Evolutionary conservation across 1,140 invertebrate species (phyloP).

Genomic region (Heliconius congener): DNA sequence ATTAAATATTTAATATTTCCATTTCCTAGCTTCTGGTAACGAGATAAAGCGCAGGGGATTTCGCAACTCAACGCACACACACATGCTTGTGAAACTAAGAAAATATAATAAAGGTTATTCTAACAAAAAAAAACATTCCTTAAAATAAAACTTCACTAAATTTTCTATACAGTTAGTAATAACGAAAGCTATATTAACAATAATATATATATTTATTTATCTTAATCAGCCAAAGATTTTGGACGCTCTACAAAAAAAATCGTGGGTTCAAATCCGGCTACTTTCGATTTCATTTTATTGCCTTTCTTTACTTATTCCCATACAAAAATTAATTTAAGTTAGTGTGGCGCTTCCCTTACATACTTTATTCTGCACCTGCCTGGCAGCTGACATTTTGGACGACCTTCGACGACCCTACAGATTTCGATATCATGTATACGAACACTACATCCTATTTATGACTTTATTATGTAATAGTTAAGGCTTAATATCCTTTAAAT

Average conservation of each 20-base stretch:
- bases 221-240: too few species aligned
- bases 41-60: too few species aligned
- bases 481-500: neutral
- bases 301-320: neutral
- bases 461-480: neutral
- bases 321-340: neutral
- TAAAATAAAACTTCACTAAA: too few species aligned
- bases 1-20: too few species aligned
- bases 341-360: conserved; percentile 23
- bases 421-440: conserved; percentile 16
- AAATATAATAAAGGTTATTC: too few species aligned
- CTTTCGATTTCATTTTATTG: neutral
- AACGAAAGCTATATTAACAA: too few species aligned
- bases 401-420: conserved; percentile 40
- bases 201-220: too few species aligned
- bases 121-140: too few species aligned
- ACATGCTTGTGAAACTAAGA: too few species aligned
- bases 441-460: neutral
- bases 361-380: conserved; percentile 32
- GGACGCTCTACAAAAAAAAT: neutral
- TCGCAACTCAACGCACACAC: too few species aligned
- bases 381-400: conserved; percentile 40
- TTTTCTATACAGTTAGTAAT: too few species aligned
- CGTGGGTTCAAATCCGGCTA: neutral
- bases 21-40: too few species aligned